These are phyloP conservation scores for Syrphus vitripennis DNA, from an alignment of 2,888 invertebrate genomes.

Conservation along the genomic window DNA sequence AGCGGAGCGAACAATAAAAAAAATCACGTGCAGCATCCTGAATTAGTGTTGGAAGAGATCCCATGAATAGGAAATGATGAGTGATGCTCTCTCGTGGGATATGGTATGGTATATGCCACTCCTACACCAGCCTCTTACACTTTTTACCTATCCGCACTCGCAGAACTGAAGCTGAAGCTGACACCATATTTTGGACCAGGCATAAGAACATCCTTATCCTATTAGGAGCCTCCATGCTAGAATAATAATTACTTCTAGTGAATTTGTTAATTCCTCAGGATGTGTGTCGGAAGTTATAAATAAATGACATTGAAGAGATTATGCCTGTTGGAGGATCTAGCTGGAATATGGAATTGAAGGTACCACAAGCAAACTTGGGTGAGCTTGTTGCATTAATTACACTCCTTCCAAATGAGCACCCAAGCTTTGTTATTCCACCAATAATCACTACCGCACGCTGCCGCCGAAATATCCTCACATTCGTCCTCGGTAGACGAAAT, in stretches of 20 bases:
- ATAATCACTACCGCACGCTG: background rate
- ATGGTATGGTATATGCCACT: no score
- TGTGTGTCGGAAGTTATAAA: constrained; percentile 70
- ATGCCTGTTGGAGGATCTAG: constrained; percentile 9
- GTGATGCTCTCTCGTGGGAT: constrained; percentile 22
- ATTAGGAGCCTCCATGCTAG: constrained; percentile 59
- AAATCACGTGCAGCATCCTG: background rate
- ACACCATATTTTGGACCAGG: background rate
- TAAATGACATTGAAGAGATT: constrained; percentile 70
- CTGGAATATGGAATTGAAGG: background rate
- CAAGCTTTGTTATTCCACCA: background rate
- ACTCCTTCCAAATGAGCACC: constrained; percentile 2
- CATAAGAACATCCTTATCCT: constrained; percentile 51
- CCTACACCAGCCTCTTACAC: background rate
- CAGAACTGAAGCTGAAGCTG: no score
- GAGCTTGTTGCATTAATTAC: constrained; percentile 64
- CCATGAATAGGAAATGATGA: constrained; percentile 65
- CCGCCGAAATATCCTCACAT: background rate
- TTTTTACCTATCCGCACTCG: background rate
- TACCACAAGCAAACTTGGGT: background rate
- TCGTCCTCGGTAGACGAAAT: constrained; percentile 3
- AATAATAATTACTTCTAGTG: constrained; percentile 70
- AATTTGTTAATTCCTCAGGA: constrained; percentile 70
- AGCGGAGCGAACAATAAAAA: constrained; percentile 3
- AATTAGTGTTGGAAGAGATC: constrained; percentile 15